Conservation (phyloP, 2,113 vertebrate genomes). For the Enhydra lutris region DNA sequence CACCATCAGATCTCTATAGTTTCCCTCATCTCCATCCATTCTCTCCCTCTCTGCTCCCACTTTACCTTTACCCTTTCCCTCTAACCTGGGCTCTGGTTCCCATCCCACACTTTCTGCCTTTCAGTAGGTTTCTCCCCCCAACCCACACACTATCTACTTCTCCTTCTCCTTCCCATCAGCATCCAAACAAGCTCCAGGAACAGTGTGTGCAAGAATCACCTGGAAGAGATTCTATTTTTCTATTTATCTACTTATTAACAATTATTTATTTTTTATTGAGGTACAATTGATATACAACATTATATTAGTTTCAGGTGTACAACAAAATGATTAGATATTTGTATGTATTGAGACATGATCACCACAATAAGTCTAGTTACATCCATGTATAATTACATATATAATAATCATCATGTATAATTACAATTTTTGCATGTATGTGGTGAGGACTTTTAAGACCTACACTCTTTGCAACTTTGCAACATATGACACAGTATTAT, state of each 20-base stretch:
- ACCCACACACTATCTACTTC: neutral
- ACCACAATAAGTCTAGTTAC: neutral
- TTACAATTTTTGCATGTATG: neutral
- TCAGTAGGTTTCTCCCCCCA: neutral
- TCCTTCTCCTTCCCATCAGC: neutral
- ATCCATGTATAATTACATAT: neutral
- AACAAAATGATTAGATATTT: neutral
- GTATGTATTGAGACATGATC: neutral
- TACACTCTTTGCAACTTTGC: neutral
- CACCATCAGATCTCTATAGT: neutral
- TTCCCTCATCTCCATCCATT: neutral
- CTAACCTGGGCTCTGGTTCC: neutral
- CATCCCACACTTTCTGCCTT: neutral
- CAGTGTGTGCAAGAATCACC: neutral
- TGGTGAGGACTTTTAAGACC: neutral
- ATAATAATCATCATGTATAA: neutral
- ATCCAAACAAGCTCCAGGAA: neutral
- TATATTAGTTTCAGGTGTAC: neutral
- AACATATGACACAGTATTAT: too few relatives aligned
- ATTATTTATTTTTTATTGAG: neutral
- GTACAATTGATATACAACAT: neutral
- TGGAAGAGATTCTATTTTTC: neutral
- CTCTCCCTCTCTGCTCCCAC: neutral
- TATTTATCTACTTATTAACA: neutral
- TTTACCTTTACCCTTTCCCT: neutral